phyloP scores from a whole-genome alignment of 2,113 vertebrate genomes.

The Chrysemys picta region DNA sequence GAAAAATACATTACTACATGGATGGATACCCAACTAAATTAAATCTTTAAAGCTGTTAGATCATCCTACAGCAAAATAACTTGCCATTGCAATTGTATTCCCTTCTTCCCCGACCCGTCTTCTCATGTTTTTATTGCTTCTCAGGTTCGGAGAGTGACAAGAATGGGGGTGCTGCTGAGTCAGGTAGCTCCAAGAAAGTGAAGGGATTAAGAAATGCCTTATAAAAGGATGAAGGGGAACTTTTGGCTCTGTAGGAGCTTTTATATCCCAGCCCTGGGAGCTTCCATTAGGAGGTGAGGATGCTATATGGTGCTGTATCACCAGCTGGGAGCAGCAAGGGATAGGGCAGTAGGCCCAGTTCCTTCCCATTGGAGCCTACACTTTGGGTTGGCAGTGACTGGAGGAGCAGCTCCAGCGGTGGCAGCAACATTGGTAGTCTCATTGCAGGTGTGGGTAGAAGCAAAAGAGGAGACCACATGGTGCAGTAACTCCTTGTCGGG shows the following conservation, averaged over 20 bases:
- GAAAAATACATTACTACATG: constrained; percentile 2
- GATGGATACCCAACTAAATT: neutral
- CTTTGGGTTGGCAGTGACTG: neutral
- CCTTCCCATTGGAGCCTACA: neutral
- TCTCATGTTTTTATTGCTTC: neutral
- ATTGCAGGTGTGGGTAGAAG: neutral
- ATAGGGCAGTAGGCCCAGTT: neutral
- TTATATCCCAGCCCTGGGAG: neutral
- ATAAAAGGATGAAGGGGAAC: neutral
- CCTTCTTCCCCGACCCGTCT: neutral
- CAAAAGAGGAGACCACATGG: neutral
- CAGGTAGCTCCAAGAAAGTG: neutral
- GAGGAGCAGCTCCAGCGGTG: neutral
- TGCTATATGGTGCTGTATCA: neutral
- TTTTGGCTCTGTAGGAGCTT: neutral
- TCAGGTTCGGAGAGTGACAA: neutral
- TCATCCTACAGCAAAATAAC: neutral
- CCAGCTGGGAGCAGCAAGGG: neutral
- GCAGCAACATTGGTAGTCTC: neutral
- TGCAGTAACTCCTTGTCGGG: neutral
- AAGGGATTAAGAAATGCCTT: neutral
- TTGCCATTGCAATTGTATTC: neutral
- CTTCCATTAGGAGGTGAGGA: neutral
- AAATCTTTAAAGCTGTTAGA: neutral
- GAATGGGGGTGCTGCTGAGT: neutral